Evolutionary conservation across 1,140 invertebrate genomes (phyloP).

Genomic region (Drosophila melanica): DNA sequence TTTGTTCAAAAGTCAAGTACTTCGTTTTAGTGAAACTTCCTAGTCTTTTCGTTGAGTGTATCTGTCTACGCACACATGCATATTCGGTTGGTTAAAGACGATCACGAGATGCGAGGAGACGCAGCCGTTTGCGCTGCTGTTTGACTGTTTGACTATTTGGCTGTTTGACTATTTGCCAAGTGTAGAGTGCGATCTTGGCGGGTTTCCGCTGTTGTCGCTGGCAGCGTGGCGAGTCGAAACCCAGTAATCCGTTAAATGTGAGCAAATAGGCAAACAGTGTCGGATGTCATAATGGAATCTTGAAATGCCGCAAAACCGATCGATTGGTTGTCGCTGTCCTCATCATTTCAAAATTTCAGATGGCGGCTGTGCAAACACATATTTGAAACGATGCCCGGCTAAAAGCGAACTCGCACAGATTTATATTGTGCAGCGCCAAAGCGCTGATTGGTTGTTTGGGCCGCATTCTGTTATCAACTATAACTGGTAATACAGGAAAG

Average conservation of each 20-base stretch:
- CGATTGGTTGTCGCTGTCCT: constrained; percentile 24
- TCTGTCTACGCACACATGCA: neutral
- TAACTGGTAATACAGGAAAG: constrained; percentile 19
- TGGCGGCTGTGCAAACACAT: constrained; percentile 54
- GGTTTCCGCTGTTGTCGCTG: constrained; percentile 42
- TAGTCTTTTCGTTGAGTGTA: too few species aligned
- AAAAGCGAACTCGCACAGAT: constrained; percentile 17
- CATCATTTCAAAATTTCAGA: constrained; percentile 8
- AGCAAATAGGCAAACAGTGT: constrained; percentile 71
- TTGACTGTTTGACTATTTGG: constrained; percentile 27
- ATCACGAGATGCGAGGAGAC: constrained; percentile 11
- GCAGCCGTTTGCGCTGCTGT: constrained; percentile 32
- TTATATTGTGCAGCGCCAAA: constrained; percentile 1
- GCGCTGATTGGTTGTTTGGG: constrained; percentile 30
- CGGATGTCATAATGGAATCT: constrained; percentile 69
- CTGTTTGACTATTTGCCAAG: constrained; percentile 57
- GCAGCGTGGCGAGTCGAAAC: constrained; percentile 21
- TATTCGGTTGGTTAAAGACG: constrained; percentile 11
- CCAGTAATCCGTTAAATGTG: constrained; percentile 81
- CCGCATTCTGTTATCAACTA: constrained; percentile 5
- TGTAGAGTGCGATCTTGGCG: constrained; percentile 34
- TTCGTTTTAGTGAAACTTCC: too few species aligned
- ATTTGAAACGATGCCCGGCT: constrained; percentile 26
- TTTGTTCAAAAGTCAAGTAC: too few species aligned
- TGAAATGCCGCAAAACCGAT: constrained; percentile 22